Evolutionary conservation across 2,797 vertebrate genomes (phyloP), one percentile per base, ranked within the genome.

Genomic region (Acanthurus tractus): DNA sequence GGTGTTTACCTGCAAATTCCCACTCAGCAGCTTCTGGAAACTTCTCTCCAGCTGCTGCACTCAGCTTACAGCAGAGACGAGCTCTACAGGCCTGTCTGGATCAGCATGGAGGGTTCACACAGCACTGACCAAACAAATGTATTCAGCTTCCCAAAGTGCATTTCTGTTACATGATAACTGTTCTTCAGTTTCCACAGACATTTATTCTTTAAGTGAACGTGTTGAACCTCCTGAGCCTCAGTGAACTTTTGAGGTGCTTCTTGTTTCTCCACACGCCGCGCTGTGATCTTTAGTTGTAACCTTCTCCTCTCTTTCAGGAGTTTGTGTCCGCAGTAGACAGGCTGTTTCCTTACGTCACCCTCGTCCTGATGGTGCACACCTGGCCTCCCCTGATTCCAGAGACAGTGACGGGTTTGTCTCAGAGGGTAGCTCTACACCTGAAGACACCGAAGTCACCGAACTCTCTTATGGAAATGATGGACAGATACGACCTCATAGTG

Each of bases 391-490:
- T 9, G 20, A 13, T 65, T 44, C 77, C 79, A 25, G 25, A 1
- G 0, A 2, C 61, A 25, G 55, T 34, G 14, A 84, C 58, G 15
- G 72, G 63, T 84, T 79, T 92, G 63, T 92, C 93, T 85, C 96
- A 96, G 66, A 89, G 92, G 0, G 83, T 95, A 71, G 96, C 94
- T 17, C 89, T 97, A 44, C 94, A 94, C 78, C 72, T 96, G 76
- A 82, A 78, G 29, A 68, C 86, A 0, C n/a, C 18, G 36, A 67
- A 70, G 29, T 81, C 53, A 0, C 62, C 87, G 12, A 6, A 36
- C 20, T 77, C 71, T 38, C 79, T 96, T 1, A 66, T 92, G 66
- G 79, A 75, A 14, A 63, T 72, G 46, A 87, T 85, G 23, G 81
- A 92, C 22, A 66, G 66, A 73, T 93, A 92, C 25, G 92, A 95